Base-by-base conservation (phyloP, 2,113 vertebrate species). In the Andinoacara biseriatus region DNA sequence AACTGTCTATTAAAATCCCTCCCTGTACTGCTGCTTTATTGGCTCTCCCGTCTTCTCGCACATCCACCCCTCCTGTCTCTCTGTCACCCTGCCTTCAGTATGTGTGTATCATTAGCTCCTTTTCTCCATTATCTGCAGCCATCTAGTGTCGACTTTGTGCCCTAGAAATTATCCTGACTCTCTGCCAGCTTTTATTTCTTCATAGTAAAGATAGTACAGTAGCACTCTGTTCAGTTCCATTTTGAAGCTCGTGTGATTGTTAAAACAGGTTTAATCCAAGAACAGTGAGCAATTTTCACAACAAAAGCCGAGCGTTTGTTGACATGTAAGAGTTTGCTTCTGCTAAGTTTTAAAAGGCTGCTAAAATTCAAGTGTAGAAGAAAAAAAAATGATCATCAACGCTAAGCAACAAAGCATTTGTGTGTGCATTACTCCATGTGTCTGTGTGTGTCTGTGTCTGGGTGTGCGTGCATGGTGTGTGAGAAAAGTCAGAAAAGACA, bases 111-210 rank as follows among this genome's bases (percentile, higher is more conserved):
- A 95, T 95, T 95, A 93, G 89, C 89, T 92, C 84, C 88, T 94
- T 92, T 94, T 92, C 92, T 94, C 91, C 95, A 95, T 95, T 96
- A 95, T 95, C 95, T 96, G 94, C 95, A 96, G 96, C 96, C 96
- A 96, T 95, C 96, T 96, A 96, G 96, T 96, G 95, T 96, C 91
- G 92, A 94, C 91, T 95, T 92, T 91, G 93, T 90, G 95, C 91
- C 92, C 91, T 94, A 89, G 94, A 94, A 93, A 93, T 92, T 84
- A 83, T 84, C 43, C 87, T 84, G 59, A 76, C 74, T 86, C 65
- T 87, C 59, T 82, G 67, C 69, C 43, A 85, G 82, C 75, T 87
- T 82, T 78, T 59, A 89, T 86, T 84, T 35, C 78, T 84, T 88
- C 72, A 58, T 79, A 74, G 35, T 75, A 2, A 59, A 74, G 76